Percentiles rank a stretch among this genome's conserved stretches.
phyloP scores from a whole-genome alignment of 1,140 invertebrate species.

The Prorops nasuta region DNA sequence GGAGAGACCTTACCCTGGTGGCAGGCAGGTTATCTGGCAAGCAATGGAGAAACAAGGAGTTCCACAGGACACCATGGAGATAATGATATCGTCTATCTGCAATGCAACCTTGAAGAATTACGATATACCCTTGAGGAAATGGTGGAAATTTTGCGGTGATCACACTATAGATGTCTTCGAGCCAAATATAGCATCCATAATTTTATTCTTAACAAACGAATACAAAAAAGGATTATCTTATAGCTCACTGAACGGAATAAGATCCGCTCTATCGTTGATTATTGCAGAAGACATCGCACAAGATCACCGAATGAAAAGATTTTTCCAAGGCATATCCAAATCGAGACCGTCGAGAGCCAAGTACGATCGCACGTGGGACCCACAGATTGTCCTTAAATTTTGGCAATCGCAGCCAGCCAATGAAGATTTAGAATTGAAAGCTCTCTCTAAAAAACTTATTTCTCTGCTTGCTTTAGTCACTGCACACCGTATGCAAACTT shows the following conservation, averaged over 20 bases:
- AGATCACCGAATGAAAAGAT: constrained; percentile 23
- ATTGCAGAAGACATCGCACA: constrained; percentile 9
- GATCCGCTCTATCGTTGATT: constrained; percentile 4
- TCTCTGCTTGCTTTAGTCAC: constrained; percentile 22
- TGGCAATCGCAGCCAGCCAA: constrained; percentile 11
- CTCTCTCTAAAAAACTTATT: constrained; percentile 18
- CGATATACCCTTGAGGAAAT: constrained; percentile 10
- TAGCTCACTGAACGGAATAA: constrained; percentile 19
- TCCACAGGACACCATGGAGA: background rate
- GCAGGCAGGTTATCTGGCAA: background rate
- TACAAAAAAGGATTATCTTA: constrained; percentile 13
- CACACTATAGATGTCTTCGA: constrained; percentile 2
- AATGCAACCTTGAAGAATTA: constrained; percentile 7
- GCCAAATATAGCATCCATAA: constrained; percentile 2
- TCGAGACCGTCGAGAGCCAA: constrained; percentile 22
- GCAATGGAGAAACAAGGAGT: background rate
- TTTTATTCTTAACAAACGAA: constrained; percentile 17
- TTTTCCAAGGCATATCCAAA: constrained; percentile 26
- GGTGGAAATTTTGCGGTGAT: constrained; percentile 12
- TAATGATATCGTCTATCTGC: background rate
- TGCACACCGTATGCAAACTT: constrained; percentile 25
- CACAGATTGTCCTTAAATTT: constrained; percentile 23
- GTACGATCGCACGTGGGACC: constrained; percentile 30
- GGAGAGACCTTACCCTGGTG: background rate
- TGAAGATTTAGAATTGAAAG: constrained; percentile 12